These are phyloP conservation scores for Nymphalis urticae DNA, from an alignment of 2,888 invertebrate species.

Conservation along the genomic window DNA sequence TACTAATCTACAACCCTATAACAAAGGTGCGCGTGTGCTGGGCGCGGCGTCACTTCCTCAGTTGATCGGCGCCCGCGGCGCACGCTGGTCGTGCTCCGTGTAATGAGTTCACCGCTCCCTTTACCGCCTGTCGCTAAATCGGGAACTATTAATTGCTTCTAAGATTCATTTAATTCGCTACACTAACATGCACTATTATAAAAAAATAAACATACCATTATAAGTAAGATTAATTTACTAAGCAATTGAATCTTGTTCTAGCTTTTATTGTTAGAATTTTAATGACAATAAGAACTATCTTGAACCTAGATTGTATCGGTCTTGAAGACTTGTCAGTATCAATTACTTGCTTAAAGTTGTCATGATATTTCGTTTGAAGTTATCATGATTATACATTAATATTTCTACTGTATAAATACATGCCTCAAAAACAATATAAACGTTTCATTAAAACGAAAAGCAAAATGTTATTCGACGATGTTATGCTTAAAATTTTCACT, in stretches of 20 bases:
- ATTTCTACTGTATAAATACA: no score
- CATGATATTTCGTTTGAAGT: no score
- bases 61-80: constrained; percentile 65
- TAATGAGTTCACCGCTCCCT: constrained; percentile 66
- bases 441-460: no score
- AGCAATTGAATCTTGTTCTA: neutral
- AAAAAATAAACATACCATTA: neutral
- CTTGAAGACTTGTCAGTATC: no score
- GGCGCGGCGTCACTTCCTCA: constrained; percentile 60
- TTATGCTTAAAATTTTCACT: constrained; percentile 31
- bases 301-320: neutral
- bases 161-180: neutral
- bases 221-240: neutral
- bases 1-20: constrained; percentile 12
- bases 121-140: constrained; percentile 48
- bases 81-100: constrained; percentile 66
- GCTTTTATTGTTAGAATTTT: neutral
- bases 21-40: constrained; percentile 51
- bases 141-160: constrained; percentile 41
- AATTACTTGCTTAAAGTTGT: no score
- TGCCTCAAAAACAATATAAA: no score
- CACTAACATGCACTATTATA: constrained; percentile 37
- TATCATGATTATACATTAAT: no score
- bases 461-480: constrained; percentile 10
- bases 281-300: neutral